Evolutionary conservation across 2,797 vertebrate genomes (phyloP), one percentile per base, ranked within the genome.

Genomic region (Paramormyrops hopkinsi): DNA sequence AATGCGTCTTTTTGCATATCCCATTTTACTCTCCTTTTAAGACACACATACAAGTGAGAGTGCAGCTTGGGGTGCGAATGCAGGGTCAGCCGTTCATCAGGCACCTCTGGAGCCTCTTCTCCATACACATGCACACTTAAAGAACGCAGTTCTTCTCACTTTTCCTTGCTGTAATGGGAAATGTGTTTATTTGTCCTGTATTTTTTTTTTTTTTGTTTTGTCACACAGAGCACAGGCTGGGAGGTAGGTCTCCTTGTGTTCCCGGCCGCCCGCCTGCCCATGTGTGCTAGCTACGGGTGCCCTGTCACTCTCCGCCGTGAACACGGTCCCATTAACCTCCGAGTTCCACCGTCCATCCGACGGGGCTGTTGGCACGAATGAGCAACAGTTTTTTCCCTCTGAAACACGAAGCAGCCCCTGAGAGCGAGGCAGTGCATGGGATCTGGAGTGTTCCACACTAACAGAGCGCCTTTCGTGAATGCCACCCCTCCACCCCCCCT

Each of bases 191-290:
- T 90, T 96, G 93, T 96, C 92, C 92, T 96, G 93, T 97, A 96
- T 97, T 98, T 97, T 98, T 97, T 99, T 99, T 97, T 97, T 44
- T 41, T 96, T 93, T 97, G 96, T 97, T 98, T 97, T 99, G 94
- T 98, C 97, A 98, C 95, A 99, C 99, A 99, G 99, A 99, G 99
- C 96, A 99, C 99, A 97, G 99, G 99, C 99, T 99, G 99, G 99
- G 99, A 99, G 99, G 99, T 99, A 99, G 98, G 99, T 99, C 96
- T 96, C 93, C 89, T 94, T 96, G 97, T 96, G 97, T 96, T 95
- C 97, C 97, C 93, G 98, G 98, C 99, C 97, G 95, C 97, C 98
- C 93, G 98, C 98, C 99, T 97, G 94, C 97, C 98, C 97, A 97
- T 95, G 96, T 97, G 96, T 97, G 96, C 98, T 96, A 97, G 96